These are phyloP conservation scores for Schlechtendalia chinensis DNA, from an alignment of 1,140 invertebrate species.

Conservation along the genomic window DNA sequence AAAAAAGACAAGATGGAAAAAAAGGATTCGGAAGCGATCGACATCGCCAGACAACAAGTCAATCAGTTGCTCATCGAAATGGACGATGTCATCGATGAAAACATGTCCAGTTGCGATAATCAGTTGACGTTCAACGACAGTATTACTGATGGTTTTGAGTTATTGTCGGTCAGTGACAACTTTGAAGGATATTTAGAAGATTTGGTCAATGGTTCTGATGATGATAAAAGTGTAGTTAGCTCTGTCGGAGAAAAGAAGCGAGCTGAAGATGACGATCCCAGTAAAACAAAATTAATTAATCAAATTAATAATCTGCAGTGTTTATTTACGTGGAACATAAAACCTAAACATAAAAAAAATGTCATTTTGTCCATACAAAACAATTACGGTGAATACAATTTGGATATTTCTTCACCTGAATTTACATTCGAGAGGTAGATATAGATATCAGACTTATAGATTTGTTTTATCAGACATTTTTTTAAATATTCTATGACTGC, in stretches of 20 bases:
- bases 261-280: neutral
- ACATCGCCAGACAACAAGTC: neutral
- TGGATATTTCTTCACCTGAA: neutral
- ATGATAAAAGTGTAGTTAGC: neutral
- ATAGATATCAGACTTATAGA: too few species aligned
- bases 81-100: neutral
- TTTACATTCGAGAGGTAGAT: conserved; percentile 40
- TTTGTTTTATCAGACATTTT: neutral
- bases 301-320: conserved; percentile 25
- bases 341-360: neutral
- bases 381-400: conserved; percentile 22
- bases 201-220: neutral
- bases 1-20: neutral
- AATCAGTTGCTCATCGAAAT: neutral
- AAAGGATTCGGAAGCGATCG: too few species aligned
- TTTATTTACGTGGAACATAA: conserved; percentile 37
- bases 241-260: neutral
- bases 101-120: neutral
- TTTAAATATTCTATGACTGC: neutral
- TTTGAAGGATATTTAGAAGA: neutral
- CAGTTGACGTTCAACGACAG: neutral
- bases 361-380: neutral
- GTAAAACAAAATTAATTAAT: neutral
- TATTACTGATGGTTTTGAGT: neutral
- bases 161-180: neutral